A percentile compares a stretch with the other conserved stretches of the same genome.
phyloP scores from a whole-genome alignment of 2,797 vertebrate species.

The Sorex maritimensis region DNA sequence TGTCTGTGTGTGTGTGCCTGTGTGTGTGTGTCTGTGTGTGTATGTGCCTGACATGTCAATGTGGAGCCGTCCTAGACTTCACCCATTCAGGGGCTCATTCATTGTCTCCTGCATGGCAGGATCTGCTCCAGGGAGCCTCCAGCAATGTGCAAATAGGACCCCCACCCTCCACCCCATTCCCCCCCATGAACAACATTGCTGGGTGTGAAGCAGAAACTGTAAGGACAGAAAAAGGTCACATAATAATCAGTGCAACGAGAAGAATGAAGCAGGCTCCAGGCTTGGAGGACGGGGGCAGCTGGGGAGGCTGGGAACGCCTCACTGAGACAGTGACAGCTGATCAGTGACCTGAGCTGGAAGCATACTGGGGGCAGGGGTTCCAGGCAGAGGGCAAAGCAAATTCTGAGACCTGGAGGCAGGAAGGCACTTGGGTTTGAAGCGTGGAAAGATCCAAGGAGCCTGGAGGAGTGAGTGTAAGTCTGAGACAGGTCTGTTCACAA shows the following conservation, averaged over 20 bases:
- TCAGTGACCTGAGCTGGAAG: not conserved
- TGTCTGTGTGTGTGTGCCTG: conserved; percentile 35
- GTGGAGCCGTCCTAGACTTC: not conserved
- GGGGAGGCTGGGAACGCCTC: too few relatives aligned
- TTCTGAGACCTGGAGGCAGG: not conserved
- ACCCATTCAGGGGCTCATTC: conserved; percentile 10
- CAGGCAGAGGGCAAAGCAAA: too few relatives aligned
- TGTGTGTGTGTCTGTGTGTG: conserved; percentile 23
- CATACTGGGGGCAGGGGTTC: too few relatives aligned
- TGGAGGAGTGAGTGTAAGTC: not conserved
- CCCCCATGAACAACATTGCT: not conserved
- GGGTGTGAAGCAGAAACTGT: not conserved
- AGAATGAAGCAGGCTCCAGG: not conserved
- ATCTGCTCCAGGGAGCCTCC: not conserved
- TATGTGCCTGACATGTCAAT: conserved; percentile 51
- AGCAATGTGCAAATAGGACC: not conserved
- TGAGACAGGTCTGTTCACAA: not conserved
- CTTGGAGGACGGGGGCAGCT: too few relatives aligned
- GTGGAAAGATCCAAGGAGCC: not conserved
- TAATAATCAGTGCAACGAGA: not conserved
- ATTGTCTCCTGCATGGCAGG: conserved; percentile 74
- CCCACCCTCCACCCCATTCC: not conserved
- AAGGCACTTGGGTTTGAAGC: fast-evolving
- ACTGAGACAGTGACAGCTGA: not conserved
- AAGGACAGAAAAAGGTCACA: not conserved